Evolutionary conservation across 2,797 vertebrate species (phyloP), one percentile per base, ranked within the genome.

Genomic region (Gambusia yucatana): DNA sequence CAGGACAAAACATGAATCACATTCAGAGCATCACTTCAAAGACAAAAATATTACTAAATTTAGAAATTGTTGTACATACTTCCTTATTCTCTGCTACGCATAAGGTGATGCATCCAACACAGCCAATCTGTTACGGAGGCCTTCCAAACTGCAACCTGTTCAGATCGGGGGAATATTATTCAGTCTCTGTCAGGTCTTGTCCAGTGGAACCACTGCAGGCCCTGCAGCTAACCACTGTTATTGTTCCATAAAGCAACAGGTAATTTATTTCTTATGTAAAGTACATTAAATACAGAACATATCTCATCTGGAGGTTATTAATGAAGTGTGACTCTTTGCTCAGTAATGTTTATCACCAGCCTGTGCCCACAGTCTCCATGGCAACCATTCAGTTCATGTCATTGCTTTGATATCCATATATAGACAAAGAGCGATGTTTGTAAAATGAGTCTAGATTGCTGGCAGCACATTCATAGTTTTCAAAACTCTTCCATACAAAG

Each of bases 1-100:
- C 77, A 73, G 52, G 75, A 70, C 13, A 48, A 20, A 25, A 67
- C 39, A 67, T 69, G 65, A 69, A 69, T 69, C 22, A 69, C 39
- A 69, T 43, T 69, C 48, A 25, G 9, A 25, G 65, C 36, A 41
- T 69, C 39, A 25, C 39, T 69, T 69, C 65, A 69, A 69, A 41
- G 39, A 43, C 9, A 25, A n/a, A 69, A 25, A 22, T 6, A 22
- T 1, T 22, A n/a, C 36, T 11, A 11, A 2, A 69, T 43, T 67
- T 25, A 22, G 9, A 69, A 22, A 43, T 11, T 25, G 41, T 8
- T 11, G 20, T 55, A 4, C 22, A 10, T n/a, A 4, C 39, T 69
- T 69, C 22, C 65, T 43, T 25, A 69, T 43, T 43, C 39, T 25
- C 20, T 69, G 36, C 9, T 57, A 33, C 7, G 9, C 33, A 39